These are phyloP conservation scores for Monopterus albus DNA, from an alignment of 2,113 vertebrate genomes.

Conservation along the genomic window DNA sequence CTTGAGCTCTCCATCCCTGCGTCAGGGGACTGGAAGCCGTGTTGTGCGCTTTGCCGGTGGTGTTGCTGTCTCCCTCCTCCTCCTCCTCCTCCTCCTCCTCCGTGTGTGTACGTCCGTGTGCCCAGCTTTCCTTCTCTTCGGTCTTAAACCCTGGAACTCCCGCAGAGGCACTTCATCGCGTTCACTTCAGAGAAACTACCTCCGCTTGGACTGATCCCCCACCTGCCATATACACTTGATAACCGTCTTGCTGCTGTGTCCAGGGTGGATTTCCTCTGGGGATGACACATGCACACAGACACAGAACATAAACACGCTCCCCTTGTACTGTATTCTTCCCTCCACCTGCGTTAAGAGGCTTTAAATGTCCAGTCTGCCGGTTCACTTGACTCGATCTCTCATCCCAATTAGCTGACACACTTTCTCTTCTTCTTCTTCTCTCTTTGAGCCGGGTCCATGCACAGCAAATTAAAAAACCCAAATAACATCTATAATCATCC, in stretches of 20 bases:
- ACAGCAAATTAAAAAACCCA: neutral
- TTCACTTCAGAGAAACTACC: slow-evolving; percentile 36
- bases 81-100: slow-evolving; percentile 30
- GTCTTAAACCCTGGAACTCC: slow-evolving; percentile 59
- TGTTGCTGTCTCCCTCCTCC: slow-evolving; percentile 3
- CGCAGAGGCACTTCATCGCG: slow-evolving; percentile 64
- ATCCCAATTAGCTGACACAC: slow-evolving; percentile 77
- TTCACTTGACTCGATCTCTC: slow-evolving; percentile 81
- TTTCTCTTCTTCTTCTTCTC: slow-evolving; percentile 47
- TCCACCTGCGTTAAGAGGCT: slow-evolving; percentile 81
- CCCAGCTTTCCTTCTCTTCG: slow-evolving; percentile 53
- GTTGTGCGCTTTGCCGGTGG: slow-evolving; percentile 42
- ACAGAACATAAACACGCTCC: slow-evolving; percentile 49
- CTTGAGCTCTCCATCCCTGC: slow-evolving; percentile 65
- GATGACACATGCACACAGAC: slow-evolving; percentile 38
- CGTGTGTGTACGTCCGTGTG: slow-evolving; percentile 36
- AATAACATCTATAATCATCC: neutral
- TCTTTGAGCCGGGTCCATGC: slow-evolving; percentile 25
- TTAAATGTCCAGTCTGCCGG: slow-evolving; percentile 79
- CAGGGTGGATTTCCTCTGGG: slow-evolving; percentile 54
- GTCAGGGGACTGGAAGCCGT: slow-evolving; percentile 40
- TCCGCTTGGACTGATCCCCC: slow-evolving; percentile 31
- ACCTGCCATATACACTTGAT: slow-evolving; percentile 51
- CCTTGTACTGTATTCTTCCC: slow-evolving; percentile 53
- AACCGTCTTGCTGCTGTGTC: slow-evolving; percentile 36